Conservation (phyloP, 2,888 invertebrate species). For the Seira sanloemensis region DNA sequence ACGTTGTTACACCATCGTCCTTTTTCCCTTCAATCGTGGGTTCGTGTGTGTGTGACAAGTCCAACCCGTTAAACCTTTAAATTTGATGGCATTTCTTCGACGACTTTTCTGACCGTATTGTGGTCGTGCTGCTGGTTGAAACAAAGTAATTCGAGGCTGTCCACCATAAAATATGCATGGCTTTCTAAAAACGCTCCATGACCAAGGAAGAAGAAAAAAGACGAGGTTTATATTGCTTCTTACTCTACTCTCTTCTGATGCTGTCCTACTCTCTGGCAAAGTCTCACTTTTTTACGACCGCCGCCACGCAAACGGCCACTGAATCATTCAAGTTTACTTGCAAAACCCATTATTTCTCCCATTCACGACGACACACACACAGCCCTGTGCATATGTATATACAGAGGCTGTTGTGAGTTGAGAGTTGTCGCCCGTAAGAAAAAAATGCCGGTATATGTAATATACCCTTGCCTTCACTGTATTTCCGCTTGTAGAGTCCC, state of each 20-base stretch:
- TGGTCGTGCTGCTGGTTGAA: neutral
- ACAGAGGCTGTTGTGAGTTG: neutral
- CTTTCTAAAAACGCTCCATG: neutral
- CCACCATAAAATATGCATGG: conserved; percentile 16
- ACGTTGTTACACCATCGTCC: no score
- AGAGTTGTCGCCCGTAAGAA: neutral
- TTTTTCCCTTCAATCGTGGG: no score
- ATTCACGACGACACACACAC: no score
- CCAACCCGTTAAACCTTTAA: neutral
- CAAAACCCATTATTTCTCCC: conserved; percentile 46
- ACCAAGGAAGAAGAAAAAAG: neutral
- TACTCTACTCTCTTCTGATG: no score
- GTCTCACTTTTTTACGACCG: conserved; percentile 26
- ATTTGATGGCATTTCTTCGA: neutral
- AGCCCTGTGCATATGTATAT: no score
- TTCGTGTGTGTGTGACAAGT: neutral
- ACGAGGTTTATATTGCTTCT: neutral
- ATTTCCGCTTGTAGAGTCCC: neutral
- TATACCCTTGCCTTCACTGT: no score
- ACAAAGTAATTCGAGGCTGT: neutral
- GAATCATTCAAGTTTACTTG: conserved; percentile 48
- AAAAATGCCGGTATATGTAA: neutral
- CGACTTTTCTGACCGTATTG: no score
- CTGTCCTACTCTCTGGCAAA: conserved; percentile 8
- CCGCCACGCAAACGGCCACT: conserved; percentile 28